A percentile compares a stretch with the other conserved stretches of the same genome.
Conservation (phyloP, 2,113 vertebrate genomes). For the Fulica atra region DNA sequence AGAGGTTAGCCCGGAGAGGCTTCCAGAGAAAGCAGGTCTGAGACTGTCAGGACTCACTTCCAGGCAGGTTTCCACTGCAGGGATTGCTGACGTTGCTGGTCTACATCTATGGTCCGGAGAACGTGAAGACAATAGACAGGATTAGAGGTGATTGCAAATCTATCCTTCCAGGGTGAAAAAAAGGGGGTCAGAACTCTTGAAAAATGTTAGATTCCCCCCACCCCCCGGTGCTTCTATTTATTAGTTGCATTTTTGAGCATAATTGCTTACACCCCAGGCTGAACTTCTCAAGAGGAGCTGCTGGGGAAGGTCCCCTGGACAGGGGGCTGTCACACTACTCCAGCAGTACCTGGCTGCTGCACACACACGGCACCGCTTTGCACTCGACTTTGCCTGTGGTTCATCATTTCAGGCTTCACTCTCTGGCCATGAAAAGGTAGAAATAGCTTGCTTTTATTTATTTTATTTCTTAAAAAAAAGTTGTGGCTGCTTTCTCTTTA, state of each 20-base stretch:
- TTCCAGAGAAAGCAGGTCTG: not conserved
- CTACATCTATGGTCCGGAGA: not conserved
- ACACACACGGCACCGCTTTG: rapidly evolving
- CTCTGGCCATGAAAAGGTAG: not conserved
- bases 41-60: not conserved
- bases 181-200: not conserved
- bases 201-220: not conserved
- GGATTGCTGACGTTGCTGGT: not conserved
- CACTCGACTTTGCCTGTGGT: not conserved
- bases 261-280: not conserved
- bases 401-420: not conserved
- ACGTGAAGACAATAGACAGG: not conserved
- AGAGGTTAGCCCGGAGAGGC: not conserved
- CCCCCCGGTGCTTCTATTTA: not conserved
- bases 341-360: not conserved
- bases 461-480: not conserved
- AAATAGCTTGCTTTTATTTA: not conserved
- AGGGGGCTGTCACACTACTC: not conserved
- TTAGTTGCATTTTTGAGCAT: not conserved
- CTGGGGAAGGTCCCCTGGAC: not conserved
- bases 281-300: not conserved
- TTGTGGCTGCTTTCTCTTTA: not conserved
- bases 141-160: not conserved
- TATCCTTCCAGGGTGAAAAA: not conserved
- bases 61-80: not conserved